Evolutionary conservation across 2,797 vertebrate species (phyloP), one percentile per base, ranked within the genome.

Genomic region (Enteromius anoplus): DNA sequence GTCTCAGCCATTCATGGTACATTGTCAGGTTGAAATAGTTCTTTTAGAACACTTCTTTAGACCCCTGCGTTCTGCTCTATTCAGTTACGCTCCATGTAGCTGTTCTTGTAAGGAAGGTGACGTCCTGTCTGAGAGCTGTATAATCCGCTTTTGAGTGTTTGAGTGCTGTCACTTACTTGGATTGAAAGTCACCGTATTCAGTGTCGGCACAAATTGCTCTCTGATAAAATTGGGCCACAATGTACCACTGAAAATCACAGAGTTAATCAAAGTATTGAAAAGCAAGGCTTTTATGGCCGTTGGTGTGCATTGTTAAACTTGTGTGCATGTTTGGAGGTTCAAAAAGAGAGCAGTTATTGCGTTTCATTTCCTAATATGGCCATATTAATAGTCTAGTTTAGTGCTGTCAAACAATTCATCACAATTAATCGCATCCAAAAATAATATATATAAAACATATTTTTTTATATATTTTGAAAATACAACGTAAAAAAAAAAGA

Each of bases 21-120:
- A 37, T 51, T 71, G 29, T 75, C 29, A 37, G 51, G 32, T 55
- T 37, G 32, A 55, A 75, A 55, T 40, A 3, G 51, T 21, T 72
- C 26, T 72, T 72, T 49, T 12, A 72, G 51, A 72, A 72, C 47
- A 21, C 47, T 55, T 75, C 32, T 75, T 55, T n/a, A 55, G 32
- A 40, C 21, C 21, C 6, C 21, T 4, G 9, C 5, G 17, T 51
- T 53, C 47, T 34, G 17, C 34, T 75, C 49, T 34, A 2, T 55
- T 75, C 49, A 53, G 19, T 55, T 55, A 15, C 21, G 10, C 49
- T 55, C 49, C 49, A 37, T 55, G 71, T 37, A 7, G 19, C 32
- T 75, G 51, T 55, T 75, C 29, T 23, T 40, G 32, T 55, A 37
- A 8, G 51, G 47, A 75, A 37, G 49, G 32, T 4, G 12, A 23